Evolutionary conservation across 1,140 invertebrate genomes (phyloP).

Genomic region (Lepidurus apus): DNA sequence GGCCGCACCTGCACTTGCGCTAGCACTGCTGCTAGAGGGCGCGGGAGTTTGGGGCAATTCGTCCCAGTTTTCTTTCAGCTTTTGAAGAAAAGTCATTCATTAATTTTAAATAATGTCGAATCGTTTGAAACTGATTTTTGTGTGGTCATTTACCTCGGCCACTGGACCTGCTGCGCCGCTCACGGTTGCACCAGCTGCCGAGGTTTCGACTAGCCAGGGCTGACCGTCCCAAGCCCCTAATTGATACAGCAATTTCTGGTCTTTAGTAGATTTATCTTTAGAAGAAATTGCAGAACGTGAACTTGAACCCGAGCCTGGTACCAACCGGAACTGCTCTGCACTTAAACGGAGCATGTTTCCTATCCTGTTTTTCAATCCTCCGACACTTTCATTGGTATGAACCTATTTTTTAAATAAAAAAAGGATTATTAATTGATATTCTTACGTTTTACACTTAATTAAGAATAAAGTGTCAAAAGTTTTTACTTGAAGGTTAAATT

Average conservation of each 20-base stretch:
- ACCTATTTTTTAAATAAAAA: conserved; percentile 37
- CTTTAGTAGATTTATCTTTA: conserved; percentile 43
- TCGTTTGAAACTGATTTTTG: conserved; percentile 23
- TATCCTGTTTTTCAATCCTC: conserved; percentile 45
- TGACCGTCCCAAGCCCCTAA: conserved; percentile 46
- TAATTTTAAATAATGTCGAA: background rate
- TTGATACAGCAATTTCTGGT: conserved; percentile 47
- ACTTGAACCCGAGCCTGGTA: conserved; percentile 22
- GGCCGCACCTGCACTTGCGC: conserved; percentile 27
- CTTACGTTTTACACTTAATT: background rate
- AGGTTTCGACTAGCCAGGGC: conserved; percentile 37
- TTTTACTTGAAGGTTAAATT: conserved; percentile 45
- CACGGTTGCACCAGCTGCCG: conserved; percentile 34
- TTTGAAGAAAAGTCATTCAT: background rate
- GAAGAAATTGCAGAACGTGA: conserved; percentile 30
- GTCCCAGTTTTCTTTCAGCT: conserved; percentile 38
- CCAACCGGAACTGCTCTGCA: conserved; percentile 44
- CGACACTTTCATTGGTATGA: conserved; percentile 49
- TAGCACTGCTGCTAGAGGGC: conserved; percentile 10
- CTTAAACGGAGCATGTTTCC: conserved; percentile 37
- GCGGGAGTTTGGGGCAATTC: conserved; percentile 37
- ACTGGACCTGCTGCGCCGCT: conserved; percentile 35
- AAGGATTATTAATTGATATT: background rate
- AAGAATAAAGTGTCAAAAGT: conserved; percentile 25
- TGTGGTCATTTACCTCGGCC: conserved; percentile 36